Evolutionary conservation across 2,113 vertebrate genomes (phyloP).

Genomic region (Python bivittatus): DNA sequence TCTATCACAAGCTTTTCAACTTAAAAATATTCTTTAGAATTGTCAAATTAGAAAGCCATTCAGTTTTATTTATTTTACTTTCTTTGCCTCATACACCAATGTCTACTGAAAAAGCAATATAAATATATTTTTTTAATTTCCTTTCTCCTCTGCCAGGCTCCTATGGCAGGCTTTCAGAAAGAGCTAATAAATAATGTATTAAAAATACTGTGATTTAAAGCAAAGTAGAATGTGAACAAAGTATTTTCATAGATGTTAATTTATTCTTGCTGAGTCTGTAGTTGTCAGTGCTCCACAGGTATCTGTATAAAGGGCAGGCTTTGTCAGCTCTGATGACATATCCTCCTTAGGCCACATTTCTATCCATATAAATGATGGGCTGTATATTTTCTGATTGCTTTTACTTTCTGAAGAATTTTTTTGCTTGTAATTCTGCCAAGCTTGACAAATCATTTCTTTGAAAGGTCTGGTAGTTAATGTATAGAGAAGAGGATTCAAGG

Average conservation of each 20-base stretch:
- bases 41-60: background rate
- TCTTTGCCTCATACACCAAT: background rate
- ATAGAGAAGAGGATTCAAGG: slow-evolving; percentile 96
- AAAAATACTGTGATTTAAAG: slow-evolving; percentile 24
- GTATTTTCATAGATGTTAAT: slow-evolving; percentile 59
- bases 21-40: background rate
- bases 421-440: slow-evolving; percentile 91
- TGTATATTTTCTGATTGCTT: slow-evolving; percentile 70
- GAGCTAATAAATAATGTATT: background rate
- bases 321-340: slow-evolving; percentile 66
- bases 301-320: slow-evolving; percentile 70
- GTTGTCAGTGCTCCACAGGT: slow-evolving; percentile 68
- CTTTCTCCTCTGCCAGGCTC: background rate
- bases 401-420: slow-evolving; percentile 75
- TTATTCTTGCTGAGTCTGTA: slow-evolving; percentile 69
- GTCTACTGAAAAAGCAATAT: background rate
- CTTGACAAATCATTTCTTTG: slow-evolving; percentile 92
- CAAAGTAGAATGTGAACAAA: slow-evolving; percentile 29
- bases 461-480: slow-evolving; percentile 95
- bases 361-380: slow-evolving; percentile 87
- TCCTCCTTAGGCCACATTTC: slow-evolving; percentile 90
- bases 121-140: background rate
- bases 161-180: background rate
- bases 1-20: background rate
- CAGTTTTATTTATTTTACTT: background rate